phyloP scores from a whole-genome alignment of 1,140 invertebrate genomes.

The Eriosoma lanigerum region DNA sequence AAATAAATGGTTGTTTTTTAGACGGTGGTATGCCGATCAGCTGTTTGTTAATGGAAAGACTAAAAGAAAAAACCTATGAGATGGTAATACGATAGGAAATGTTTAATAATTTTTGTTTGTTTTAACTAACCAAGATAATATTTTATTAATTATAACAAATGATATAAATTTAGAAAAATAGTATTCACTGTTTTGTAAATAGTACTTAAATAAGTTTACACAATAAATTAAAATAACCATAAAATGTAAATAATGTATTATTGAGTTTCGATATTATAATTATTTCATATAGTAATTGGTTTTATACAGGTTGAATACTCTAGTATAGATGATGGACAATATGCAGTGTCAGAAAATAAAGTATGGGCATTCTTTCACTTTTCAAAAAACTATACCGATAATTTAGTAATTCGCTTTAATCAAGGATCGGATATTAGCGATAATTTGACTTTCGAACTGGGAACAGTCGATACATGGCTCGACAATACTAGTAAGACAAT shows the following conservation, averaged over 20 bases:
- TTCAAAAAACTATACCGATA: slow-evolving; percentile 81
- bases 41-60: slow-evolving; percentile 53
- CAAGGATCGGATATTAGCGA: slow-evolving; percentile 5
- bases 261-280: no score
- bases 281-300: no score
- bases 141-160: no score
- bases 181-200: no score
- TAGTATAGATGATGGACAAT: slow-evolving; percentile 62
- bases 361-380: slow-evolving; percentile 86
- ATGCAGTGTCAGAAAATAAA: slow-evolving; percentile 72
- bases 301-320: slow-evolving; percentile 42
- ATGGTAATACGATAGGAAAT: slow-evolving; percentile 31
- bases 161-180: no score
- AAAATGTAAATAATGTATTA: not conserved
- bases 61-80: slow-evolving; percentile 45
- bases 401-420: slow-evolving; percentile 63
- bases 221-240: not conserved
- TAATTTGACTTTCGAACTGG: not conserved
- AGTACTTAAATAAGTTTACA: not conserved
- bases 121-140: no score
- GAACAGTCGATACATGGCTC: slow-evolving; percentile 51
- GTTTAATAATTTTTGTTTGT: no score
- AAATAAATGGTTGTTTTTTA: slow-evolving; percentile 26
- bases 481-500: slow-evolving; percentile 53
- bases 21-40: slow-evolving; percentile 52